Conservation (phyloP, 1,140 invertebrate species). For the Xylocopa sonorina region DNA sequence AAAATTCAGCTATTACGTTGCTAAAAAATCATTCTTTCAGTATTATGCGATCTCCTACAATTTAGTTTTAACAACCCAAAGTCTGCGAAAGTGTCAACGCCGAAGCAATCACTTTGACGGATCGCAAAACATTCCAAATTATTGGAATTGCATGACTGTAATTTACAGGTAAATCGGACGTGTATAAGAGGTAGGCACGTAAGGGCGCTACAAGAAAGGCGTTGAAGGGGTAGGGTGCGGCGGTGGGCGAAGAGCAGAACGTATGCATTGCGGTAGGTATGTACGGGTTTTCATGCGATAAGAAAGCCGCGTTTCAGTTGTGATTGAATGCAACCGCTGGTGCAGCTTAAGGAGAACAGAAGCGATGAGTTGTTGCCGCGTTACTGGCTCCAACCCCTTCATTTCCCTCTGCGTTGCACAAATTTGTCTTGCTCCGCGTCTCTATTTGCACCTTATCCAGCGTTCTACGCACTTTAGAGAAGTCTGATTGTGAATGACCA, state of each 20-base stretch:
- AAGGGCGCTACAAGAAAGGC: conserved; percentile 36
- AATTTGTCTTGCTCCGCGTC: background rate
- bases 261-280: conserved; percentile 6
- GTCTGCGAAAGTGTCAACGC: no score
- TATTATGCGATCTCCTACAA: no score
- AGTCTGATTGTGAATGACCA: conserved; percentile 49
- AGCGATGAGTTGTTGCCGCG: conserved; percentile 32
- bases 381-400: background rate
- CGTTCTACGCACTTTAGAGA: conserved; percentile 68
- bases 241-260: conserved; percentile 32
- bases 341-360: conserved; percentile 47
- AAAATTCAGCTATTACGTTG: no score
- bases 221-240: conserved; percentile 54
- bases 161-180: conserved; percentile 15
- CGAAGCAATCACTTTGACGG: background rate
- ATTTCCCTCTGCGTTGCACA: conserved; percentile 34
- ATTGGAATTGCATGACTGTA: background rate
- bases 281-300: conserved; percentile 46
- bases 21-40: no score
- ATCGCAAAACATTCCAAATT: no score
- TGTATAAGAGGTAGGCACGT: background rate
- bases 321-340: conserved; percentile 64
- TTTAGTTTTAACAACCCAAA: no score
- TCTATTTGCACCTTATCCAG: conserved; percentile 72
- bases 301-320: conserved; percentile 58